Conservation (phyloP, 1,140 invertebrate species). For the Orius laevigatus region DNA sequence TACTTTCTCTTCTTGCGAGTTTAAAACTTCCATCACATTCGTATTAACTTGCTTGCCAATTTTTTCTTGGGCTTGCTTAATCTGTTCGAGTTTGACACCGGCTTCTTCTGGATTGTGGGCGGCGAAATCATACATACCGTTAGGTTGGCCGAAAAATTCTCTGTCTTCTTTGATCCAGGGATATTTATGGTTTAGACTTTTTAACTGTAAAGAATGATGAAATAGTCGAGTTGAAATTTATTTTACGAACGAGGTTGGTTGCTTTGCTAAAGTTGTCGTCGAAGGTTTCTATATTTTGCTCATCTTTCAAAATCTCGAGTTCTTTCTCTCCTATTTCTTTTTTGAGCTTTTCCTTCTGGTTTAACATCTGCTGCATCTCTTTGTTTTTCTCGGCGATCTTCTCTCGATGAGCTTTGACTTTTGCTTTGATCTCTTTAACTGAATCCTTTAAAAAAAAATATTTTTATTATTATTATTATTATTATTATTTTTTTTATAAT, state of each 20-base stretch:
- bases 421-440: conserved; percentile 36
- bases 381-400: conserved; percentile 55
- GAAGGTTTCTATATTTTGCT: conserved; percentile 24
- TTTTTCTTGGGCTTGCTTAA: conserved; percentile 51
- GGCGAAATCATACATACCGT: conserved; percentile 34
- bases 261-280: no score
- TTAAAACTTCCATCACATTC: conserved; percentile 69
- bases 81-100: conserved; percentile 37
- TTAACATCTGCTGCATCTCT: conserved; percentile 46
- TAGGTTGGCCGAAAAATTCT: conserved; percentile 55
- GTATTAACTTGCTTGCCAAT: conserved; percentile 67
- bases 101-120: conserved; percentile 40
- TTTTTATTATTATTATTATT: background rate
- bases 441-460: conserved; percentile 24
- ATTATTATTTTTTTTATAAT: background rate
- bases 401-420: conserved; percentile 59
- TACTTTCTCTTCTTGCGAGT: conserved; percentile 71
- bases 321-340: conserved; percentile 47
- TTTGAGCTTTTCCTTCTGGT: conserved; percentile 48
- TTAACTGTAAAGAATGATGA: conserved; percentile 25
- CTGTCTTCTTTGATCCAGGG: conserved; percentile 68
- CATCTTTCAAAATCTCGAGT: conserved; percentile 59
- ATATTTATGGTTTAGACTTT: conserved; percentile 36
- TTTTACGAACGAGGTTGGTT: no score
- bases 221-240: background rate